Evolutionary conservation across 2,113 vertebrate genomes (phyloP).

Genomic region (Chamaetylas fuelleborni): DNA sequence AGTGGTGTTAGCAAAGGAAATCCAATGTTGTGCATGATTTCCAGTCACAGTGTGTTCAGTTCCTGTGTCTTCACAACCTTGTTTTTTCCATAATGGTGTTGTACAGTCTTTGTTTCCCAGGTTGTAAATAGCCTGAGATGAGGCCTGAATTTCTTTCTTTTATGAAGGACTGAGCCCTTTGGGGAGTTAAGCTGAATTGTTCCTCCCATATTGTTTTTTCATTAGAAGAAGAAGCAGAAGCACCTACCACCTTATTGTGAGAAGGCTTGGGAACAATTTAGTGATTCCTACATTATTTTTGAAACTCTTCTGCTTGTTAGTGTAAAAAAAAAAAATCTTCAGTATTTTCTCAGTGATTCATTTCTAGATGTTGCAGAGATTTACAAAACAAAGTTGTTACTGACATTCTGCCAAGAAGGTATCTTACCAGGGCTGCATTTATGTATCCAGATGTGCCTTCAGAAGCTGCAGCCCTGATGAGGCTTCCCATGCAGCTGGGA

Average conservation of each 20-base stretch:
- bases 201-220: background rate
- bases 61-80: background rate
- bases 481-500: background rate
- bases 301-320: background rate
- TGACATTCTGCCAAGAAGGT: background rate
- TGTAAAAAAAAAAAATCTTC: background rate
- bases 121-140: background rate
- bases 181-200: background rate
- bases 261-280: background rate
- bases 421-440: rapidly evolving
- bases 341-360: background rate
- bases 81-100: background rate
- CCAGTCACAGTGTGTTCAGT: background rate
- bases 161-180: background rate
- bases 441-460: background rate
- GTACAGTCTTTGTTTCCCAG: background rate
- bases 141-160: background rate
- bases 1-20: background rate
- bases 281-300: background rate
- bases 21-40: background rate
- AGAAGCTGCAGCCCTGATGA: background rate
- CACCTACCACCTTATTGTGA: background rate
- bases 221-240: background rate
- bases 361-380: background rate
- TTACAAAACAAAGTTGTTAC: background rate